Conservation (phyloP, 2,797 vertebrate genomes). For the Periparus ater region DNA sequence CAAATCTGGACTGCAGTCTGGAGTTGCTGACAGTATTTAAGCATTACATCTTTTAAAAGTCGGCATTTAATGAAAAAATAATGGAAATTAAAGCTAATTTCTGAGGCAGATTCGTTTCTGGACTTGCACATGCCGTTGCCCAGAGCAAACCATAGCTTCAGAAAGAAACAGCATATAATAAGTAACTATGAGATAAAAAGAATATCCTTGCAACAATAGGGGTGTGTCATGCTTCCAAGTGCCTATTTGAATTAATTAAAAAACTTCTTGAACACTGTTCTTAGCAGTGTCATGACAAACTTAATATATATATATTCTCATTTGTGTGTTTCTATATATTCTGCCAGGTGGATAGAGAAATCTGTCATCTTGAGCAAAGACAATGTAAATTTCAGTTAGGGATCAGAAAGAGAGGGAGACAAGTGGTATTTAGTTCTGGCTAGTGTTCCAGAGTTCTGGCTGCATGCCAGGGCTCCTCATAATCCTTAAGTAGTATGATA, state of each 20-base stretch:
- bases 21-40: not conserved
- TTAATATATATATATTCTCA: not conserved
- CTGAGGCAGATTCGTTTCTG: not conserved
- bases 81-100: not conserved
- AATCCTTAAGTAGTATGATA: constrained; percentile 39
- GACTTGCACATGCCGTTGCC: not conserved
- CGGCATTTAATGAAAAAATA: not conserved
- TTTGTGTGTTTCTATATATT: not conserved
- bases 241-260: not conserved
- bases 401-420: not conserved
- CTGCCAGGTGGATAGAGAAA: not conserved
- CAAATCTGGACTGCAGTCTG: not conserved
- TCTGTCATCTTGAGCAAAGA: not conserved
- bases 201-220: not conserved
- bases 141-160: not conserved
- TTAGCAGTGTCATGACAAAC: not conserved
- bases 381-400: not conserved
- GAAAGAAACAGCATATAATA: not conserved
- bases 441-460: not conserved
- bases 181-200: not conserved
- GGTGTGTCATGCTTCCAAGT: not conserved
- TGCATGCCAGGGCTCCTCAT: constrained; percentile 11
- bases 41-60: not conserved
- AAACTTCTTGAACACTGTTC: not conserved
- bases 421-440: constrained; percentile 7